Evolutionary conservation across 2,113 vertebrate species (phyloP), one percentile per base, ranked within the genome.

Genomic region (Podilymbus podiceps): DNA sequence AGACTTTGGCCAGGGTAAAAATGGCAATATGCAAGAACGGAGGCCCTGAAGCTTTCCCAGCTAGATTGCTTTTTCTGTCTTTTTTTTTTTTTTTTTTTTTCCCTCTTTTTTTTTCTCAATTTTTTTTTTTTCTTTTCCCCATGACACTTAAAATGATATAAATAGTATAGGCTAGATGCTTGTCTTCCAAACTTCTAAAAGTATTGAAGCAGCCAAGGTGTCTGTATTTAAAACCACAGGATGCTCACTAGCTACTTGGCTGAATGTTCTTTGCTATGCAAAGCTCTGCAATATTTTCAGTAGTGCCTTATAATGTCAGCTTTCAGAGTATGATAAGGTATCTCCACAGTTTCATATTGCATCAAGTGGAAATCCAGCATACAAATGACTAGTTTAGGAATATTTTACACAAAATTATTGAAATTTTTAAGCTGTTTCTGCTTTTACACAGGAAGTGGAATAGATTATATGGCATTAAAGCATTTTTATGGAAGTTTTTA

Each of bases 341-440:
- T 95, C 95, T 95, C 69, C 13, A 49, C 14, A 38, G 85, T 81
- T 97, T 95, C 96, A 95, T 75, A 96, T 85, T 96, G 94, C 91
- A 95, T 91, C 77, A 84, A 85, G 88, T 47, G 80, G 88, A 94
- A 97, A 97, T 92, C 75, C 97, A 94, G 96, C 83, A 95, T 97
- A 96, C 77, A 96, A 96, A 97, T 91, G 33, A 97, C 88, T 81
- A 91, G n/a, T 80, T 95, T 11, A 16, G 90, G 84, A 91, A 95
- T 95, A 96, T 92, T 96, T 89, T 88, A 92, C 76, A 89, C 87
- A 93, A 97, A 95, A 97, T 94, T 83, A 95, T 85, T 93, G 73
- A 95, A 79, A 88, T 69, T 92, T 96, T 94, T 78, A 95, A 97
- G 67, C 77, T 58, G 46, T 71, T 94, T 52, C 85, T 94, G 66